A percentile compares a stretch with the other conserved stretches of the same genome.
Evolutionary conservation across 2,888 invertebrate species (phyloP).

Genomic region (Hydrotaea diabolus): DNA sequence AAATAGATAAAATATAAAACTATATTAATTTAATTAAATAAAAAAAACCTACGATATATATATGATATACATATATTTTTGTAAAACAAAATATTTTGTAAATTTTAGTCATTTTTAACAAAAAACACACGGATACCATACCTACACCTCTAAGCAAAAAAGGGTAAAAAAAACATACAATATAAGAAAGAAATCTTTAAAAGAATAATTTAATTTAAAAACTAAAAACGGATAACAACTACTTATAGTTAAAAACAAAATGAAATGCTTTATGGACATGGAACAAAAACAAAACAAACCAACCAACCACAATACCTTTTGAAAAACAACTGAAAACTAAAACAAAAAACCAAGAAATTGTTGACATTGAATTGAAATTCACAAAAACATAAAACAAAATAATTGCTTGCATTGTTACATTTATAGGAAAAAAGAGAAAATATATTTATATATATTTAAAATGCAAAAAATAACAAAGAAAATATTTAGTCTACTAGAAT

Average conservation of each 20-base stretch:
- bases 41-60: neutral
- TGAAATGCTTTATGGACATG: conserved; percentile 16
- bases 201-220: conserved; percentile 7
- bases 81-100: conserved; percentile 61
- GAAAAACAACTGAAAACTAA: neutral
- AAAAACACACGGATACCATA: conserved; percentile 56
- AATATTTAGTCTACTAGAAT: conserved; percentile 11
- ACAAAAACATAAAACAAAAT: conserved; percentile 38
- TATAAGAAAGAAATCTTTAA: neutral
- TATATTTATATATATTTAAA: conserved; percentile 3
- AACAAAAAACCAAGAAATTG: conserved; percentile 42
- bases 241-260: conserved; percentile 23
- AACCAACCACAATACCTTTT: conserved; percentile 55
- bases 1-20: conserved; percentile 56
- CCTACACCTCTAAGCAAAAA: conserved; percentile 15
- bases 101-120: conserved; percentile 64
- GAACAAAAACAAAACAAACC: conserved; percentile 31
- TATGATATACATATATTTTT: conserved; percentile 59
- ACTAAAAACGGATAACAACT: neutral
- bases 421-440: conserved; percentile 39
- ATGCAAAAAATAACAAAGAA: conserved; percentile 37
- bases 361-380: conserved; percentile 41
- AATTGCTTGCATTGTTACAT: conserved; percentile 65
- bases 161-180: conserved; percentile 4
- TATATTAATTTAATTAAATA: conserved; percentile 60